A percentile compares a stretch with the other conserved stretches of the same genome.
These are phyloP conservation scores for Branchinecta lynchi DNA, from an alignment of 1,140 invertebrate species.

Conservation along the genomic window DNA sequence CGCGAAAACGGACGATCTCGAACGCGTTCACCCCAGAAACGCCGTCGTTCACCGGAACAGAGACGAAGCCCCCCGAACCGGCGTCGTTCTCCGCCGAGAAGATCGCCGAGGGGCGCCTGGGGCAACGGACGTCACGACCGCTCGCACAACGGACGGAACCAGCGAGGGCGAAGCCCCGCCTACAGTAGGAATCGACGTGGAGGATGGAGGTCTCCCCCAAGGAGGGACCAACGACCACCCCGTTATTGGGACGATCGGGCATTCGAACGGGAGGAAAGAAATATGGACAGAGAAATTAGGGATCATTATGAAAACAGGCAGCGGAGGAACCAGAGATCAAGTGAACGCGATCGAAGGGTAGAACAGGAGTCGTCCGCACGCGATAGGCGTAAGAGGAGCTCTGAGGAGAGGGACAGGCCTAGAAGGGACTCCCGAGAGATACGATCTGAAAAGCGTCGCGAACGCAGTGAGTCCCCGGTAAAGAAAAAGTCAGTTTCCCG, in stretches of 20 bases:
- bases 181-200: neutral
- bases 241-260: conserved; percentile 1
- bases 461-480: no score
- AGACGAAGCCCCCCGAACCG: neutral
- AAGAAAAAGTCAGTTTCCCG: no score
- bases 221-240: neutral
- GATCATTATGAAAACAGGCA: neutral
- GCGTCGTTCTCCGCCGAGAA: neutral
- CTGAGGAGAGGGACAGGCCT: no score
- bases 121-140: neutral
- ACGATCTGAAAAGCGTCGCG: no score
- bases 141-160: neutral
- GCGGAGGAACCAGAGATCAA: neutral
- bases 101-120: neutral
- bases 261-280: no score
- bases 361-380: no score
- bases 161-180: neutral
- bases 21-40: neutral
- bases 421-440: no score
- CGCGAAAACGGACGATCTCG: neutral
- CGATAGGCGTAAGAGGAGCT: no score
- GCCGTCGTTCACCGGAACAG: neutral
- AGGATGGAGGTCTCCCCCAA: neutral
- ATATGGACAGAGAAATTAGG: neutral
- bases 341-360: neutral